phyloP scores from a whole-genome alignment of 2,888 invertebrate species.

The Monopis laevigella region DNA sequence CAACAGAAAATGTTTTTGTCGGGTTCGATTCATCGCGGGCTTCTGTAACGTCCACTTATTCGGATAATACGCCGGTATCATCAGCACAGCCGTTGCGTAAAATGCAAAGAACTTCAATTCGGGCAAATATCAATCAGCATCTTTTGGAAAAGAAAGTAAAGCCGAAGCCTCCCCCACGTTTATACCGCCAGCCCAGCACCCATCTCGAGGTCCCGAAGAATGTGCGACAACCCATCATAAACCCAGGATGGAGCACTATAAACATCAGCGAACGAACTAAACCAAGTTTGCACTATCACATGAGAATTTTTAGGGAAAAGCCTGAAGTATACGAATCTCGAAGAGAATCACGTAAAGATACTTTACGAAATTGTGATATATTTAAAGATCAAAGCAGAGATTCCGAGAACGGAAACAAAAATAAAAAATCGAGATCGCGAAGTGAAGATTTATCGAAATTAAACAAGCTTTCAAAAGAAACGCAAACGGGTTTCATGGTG shows the following conservation, averaged over 20 bases:
- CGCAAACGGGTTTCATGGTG: conserved; percentile 60
- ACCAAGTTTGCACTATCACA: conserved; percentile 60
- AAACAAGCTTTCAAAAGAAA: conserved; percentile 48
- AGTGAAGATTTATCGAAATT: conserved; percentile 57
- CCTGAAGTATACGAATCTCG: conserved; percentile 28
- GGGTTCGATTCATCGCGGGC: conserved; percentile 62
- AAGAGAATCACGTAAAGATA: conserved; percentile 39
- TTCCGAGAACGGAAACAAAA: conserved; percentile 26
- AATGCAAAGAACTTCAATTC: conserved; percentile 60
- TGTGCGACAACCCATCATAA: conserved; percentile 45
- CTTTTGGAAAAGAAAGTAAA: conserved; percentile 51
- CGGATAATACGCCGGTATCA: conserved; percentile 50
- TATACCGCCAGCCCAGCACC: conserved; percentile 54
- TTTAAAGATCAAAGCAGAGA: conserved; percentile 34
- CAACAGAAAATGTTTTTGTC: conserved; percentile 63
- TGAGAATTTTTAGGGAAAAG: conserved; percentile 56
- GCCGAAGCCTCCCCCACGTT: conserved; percentile 54
- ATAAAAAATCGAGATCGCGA: conserved; percentile 48
- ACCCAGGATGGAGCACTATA: conserved; percentile 55
- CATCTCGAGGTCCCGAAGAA: conserved; percentile 57
- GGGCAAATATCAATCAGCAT: conserved; percentile 47
- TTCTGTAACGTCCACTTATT: conserved; percentile 58
- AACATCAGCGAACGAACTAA: conserved; percentile 56
- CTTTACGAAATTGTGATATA: conserved; percentile 43
- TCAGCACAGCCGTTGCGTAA: conserved; percentile 35